Percentiles rank a stretch among this genome's conserved stretches.
Evolutionary conservation across 2,113 vertebrate species (phyloP).

Genomic region (Bos javanicus): DNA sequence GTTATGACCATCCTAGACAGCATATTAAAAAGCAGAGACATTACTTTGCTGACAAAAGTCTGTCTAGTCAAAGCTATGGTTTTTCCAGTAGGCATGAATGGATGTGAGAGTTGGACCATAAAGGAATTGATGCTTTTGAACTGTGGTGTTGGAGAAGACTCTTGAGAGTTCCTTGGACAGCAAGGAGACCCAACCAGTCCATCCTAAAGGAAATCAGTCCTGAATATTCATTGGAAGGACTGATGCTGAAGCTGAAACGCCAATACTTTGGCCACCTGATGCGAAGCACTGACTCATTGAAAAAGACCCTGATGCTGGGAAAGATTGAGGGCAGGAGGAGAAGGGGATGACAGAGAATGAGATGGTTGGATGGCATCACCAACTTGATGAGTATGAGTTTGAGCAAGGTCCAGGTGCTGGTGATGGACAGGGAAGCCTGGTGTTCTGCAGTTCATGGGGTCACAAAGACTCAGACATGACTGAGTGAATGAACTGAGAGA

Average conservation of each 20-base stretch:
- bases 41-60: neutral
- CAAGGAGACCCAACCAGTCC: neutral
- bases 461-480: neutral
- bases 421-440: neutral
- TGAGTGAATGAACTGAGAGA: neutral
- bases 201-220: neutral
- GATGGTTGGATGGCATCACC: neutral
- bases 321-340: neutral
- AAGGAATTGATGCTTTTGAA: neutral
- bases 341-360: neutral
- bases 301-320: neutral
- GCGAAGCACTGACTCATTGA: rapidly evolving
- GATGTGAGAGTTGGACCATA: neutral
- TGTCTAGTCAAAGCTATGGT: neutral
- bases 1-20: neutral
- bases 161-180: neutral
- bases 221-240: neutral
- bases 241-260: neutral
- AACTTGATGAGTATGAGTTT: neutral
- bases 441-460: neutral
- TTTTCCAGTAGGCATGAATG: neutral
- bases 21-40: neutral
- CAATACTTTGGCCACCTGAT: neutral
- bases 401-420: neutral
- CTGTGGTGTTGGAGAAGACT: neutral